Base-by-base conservation (phyloP, 2,888 invertebrate genomes). In the Drosophila parthenogenetica region DNA sequence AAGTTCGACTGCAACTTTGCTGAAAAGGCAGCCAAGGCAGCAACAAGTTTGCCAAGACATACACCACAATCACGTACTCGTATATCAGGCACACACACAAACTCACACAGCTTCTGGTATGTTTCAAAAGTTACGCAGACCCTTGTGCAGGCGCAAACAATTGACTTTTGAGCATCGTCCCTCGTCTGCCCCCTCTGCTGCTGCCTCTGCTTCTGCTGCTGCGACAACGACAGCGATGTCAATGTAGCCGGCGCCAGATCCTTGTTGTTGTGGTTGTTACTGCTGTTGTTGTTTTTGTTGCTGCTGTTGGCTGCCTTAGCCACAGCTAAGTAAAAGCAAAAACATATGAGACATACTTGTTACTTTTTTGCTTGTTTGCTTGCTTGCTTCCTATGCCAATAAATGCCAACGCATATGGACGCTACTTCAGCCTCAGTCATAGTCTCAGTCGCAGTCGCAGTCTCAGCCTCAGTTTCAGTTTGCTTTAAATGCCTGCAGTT, bases 131-230 rank as follows among this genome's bases (percentile, higher is more conserved):
- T 80, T 81, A 73, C 75, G 81, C 43, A 78, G 81, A 76, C 73
- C 67, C 73, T 84, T 50, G 61, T 76, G 81, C 81, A 76, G 81
- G 84, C 81, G 79, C 84, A 81, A 81, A 81, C 81, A 81, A 81
- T 81, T 81, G 84, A 81, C 81, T 81, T 81, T 84, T 81, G 81
- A 81, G 76, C 79, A 66, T 37, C 46, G 40, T 48, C 11, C 45
- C 37, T 39, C 37, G 37, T 46, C 39, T 69, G 53, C 59, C 60
- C 43, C 17, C 25, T 25, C 7, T 25, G 25, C 7, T 7, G 25
- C 25, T 25, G 25, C 25, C 25, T 35, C 1, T 22, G 11, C 11
- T 10, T 4, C 32, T 42, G 13, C 29, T 16, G 11, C 40, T 16
- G 14, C 35, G 2, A 42, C 40, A 19, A 29, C 53, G 5, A 37